Evolutionary conservation across 2,797 vertebrate genomes (phyloP).

Genomic region (Labeo calbasu): DNA sequence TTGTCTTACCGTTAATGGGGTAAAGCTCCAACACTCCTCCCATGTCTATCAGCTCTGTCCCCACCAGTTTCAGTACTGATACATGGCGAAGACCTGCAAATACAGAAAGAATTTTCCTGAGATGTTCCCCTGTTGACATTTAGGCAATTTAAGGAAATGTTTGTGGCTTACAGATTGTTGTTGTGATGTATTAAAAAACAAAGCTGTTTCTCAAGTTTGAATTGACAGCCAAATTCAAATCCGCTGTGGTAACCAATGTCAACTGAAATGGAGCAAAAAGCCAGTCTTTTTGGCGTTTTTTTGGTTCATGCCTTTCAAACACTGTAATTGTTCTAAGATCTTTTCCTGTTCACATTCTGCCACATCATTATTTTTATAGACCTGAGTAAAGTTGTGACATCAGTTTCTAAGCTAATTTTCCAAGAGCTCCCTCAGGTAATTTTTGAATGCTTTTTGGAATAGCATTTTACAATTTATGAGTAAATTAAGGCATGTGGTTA

Average conservation of each 20-base stretch:
- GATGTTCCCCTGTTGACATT: slow-evolving; percentile 47
- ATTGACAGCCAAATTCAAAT: neutral
- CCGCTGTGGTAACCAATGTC: neutral
- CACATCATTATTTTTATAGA: slow-evolving; percentile 3
- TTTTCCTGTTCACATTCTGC: neutral
- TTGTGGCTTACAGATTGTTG: slow-evolving; percentile 38
- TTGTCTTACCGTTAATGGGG: slow-evolving; percentile 93
- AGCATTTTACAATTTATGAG: neutral
- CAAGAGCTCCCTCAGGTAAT: neutral
- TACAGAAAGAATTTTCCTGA: slow-evolving; percentile 44
- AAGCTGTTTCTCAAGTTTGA: slow-evolving; percentile 56
- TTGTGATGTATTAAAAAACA: slow-evolving; percentile 55
- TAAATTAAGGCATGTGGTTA: neutral
- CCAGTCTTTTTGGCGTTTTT: neutral
- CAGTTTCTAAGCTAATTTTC: neutral
- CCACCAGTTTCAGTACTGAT: slow-evolving; percentile 91
- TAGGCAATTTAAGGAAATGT: slow-evolving; percentile 35
- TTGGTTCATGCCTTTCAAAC: neutral
- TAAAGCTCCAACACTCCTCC: slow-evolving; percentile 94
- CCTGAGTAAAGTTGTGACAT: neutral
- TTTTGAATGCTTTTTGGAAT: neutral
- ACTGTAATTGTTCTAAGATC: neutral
- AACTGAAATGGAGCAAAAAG: slow-evolving; percentile 16
- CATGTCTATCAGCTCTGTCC: slow-evolving; percentile 82
- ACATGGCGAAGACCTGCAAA: slow-evolving; percentile 91